These are phyloP conservation scores for Dolichoris vasculosae DNA, from an alignment of 1,140 invertebrate species.

Conservation along the genomic window DNA sequence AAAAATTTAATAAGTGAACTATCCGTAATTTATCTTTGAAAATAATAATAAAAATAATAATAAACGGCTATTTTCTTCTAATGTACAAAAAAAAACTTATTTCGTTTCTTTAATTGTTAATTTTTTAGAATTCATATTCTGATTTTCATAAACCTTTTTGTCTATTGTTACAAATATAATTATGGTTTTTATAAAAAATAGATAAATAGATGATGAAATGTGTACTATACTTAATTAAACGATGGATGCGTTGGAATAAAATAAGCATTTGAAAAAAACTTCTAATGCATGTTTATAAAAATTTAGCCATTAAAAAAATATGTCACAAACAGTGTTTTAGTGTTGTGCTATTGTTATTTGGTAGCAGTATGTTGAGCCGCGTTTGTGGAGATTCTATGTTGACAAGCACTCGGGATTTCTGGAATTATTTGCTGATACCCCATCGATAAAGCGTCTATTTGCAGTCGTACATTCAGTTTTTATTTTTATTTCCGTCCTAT, in stretches of 20 bases:
- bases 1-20: too few species aligned
- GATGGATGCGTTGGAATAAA: constrained; percentile 19
- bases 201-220: background rate
- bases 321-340: background rate
- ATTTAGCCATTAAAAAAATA: background rate
- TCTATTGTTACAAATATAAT: too few species aligned
- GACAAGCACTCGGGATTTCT: constrained; percentile 19
- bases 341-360: background rate
- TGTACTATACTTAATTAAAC: background rate
- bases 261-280: background rate
- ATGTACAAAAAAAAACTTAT: too few species aligned
- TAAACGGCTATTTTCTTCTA: too few species aligned
- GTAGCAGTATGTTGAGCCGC: background rate
- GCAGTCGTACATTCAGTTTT: constrained; percentile 37
- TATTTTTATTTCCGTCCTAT: constrained; percentile 36
- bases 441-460: constrained; percentile 51
- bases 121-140: too few species aligned
- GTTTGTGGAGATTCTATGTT: constrained; percentile 28
- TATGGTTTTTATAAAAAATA: background rate
- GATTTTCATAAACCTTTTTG: too few species aligned
- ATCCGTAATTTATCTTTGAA: too few species aligned
- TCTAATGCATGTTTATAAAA: background rate
- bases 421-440: constrained; percentile 43
- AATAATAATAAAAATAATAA: too few species aligned
- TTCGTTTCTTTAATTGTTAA: too few species aligned